phyloP scores from a whole-genome alignment of 2,888 invertebrate genomes.

The Sphaeridia pumilis region DNA sequence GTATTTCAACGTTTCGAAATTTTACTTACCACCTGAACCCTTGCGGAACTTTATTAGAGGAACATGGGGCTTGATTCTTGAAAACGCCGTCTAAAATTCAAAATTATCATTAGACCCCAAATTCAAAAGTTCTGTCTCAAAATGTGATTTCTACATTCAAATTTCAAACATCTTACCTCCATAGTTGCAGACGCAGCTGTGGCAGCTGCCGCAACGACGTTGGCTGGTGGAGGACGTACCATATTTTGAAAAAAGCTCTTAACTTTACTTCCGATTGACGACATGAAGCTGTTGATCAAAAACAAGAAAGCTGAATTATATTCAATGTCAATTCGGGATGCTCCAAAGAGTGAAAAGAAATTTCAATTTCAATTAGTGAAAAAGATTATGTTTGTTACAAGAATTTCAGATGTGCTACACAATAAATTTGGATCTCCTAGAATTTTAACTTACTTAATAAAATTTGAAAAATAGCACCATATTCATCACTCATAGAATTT shows the following conservation, averaged over 20 bases:
- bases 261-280: constrained; percentile 18
- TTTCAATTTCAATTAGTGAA: not conserved
- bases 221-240: constrained; percentile 27
- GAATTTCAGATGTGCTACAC: too few relatives aligned
- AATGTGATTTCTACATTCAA: not conserved
- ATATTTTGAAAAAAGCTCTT: constrained; percentile 30
- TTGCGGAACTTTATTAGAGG: constrained; percentile 33
- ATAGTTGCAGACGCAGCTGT: not conserved
- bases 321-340: not conserved
- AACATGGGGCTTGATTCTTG: constrained; percentile 32
- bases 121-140: not conserved
- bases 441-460: too few relatives aligned
- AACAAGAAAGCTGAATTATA: not conserved
- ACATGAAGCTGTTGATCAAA: constrained; percentile 3
- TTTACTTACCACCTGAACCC: constrained; percentile 17
- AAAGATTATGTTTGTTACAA: not conserved
- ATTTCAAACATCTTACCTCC: constrained; percentile 2
- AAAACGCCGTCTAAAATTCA: too few relatives aligned
- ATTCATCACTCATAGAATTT: too few relatives aligned
- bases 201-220: constrained; percentile 21
- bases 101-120: not conserved
- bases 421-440: too few relatives aligned
- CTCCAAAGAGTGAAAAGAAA: too few relatives aligned
- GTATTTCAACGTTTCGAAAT: not conserved
- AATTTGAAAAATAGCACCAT: too few relatives aligned